Percentiles rank a stretch among this genome's conserved stretches.
Conservation (phyloP, 2,888 invertebrate species). For the Lepidocyrtoides sp. region DNA sequence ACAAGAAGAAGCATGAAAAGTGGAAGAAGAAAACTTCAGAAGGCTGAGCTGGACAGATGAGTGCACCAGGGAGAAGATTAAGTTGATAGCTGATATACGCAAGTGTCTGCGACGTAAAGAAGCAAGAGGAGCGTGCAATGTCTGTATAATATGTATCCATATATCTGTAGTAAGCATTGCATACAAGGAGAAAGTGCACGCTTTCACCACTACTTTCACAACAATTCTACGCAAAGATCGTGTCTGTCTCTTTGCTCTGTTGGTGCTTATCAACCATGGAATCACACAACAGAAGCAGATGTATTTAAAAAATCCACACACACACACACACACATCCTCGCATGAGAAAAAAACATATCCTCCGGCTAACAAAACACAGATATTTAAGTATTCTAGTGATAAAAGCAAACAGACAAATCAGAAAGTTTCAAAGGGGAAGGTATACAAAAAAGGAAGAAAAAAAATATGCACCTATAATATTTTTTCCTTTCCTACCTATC, state of each 20-base stretch:
- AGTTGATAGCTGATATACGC: conserved; percentile 11
- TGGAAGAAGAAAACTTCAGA: conserved; percentile 13
- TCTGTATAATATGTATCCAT: not conserved
- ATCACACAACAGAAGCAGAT: conserved; percentile 75
- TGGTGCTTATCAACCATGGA: conserved; percentile 79
- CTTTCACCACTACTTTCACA: conserved; percentile 24
- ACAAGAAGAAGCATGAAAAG: conserved; percentile 46
- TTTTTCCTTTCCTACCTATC: not conserved
- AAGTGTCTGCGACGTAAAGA: not conserved
- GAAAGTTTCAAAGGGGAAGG: conserved; percentile 68
- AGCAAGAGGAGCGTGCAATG: not conserved
- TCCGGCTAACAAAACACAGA: conserved; percentile 73
- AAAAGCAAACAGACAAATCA: conserved; percentile 76
- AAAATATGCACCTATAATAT: not conserved
- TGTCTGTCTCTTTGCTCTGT: conserved; percentile 57
- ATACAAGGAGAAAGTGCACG: conserved; percentile 6
- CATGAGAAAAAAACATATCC: conserved; percentile 61
- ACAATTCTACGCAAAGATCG: conserved; percentile 26
- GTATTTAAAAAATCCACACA: conserved; percentile 30
- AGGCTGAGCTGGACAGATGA: conserved; percentile 64
- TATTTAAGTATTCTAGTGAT: conserved; percentile 74
- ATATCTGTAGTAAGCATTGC: not conserved
- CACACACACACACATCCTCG: not conserved
- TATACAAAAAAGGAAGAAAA: conserved; percentile 11
- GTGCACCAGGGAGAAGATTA: conserved; percentile 46